Conservation (phyloP, 2,797 vertebrate genomes). For the Acanthiza pusilla region DNA sequence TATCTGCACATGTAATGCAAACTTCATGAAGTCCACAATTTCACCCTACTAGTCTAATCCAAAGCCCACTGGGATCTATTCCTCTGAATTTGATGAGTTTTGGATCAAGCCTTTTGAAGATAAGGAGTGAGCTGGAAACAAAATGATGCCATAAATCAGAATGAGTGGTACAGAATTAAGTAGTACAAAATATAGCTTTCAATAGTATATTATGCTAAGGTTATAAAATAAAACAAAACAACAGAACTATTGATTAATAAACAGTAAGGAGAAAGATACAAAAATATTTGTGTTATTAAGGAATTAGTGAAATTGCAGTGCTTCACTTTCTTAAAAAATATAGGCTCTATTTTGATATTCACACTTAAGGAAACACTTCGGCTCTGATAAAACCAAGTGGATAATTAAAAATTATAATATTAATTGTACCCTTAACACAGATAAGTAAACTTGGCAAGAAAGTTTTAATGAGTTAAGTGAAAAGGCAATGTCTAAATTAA, state of each 20-base stretch:
- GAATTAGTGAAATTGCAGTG: not conserved
- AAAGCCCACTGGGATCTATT: constrained; percentile 61
- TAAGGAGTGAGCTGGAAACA: constrained; percentile 62
- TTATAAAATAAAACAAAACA: constrained; percentile 41
- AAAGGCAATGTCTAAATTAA: constrained; percentile 55
- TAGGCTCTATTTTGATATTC: constrained; percentile 41
- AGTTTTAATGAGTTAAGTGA: constrained; percentile 63
- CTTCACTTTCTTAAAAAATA: constrained; percentile 11
- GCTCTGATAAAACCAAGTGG: constrained; percentile 51
- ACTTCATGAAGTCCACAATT: constrained; percentile 52
- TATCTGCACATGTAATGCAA: constrained; percentile 45
- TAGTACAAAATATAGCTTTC: constrained; percentile 47
- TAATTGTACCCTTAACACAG: constrained; percentile 58
- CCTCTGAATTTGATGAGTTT: constrained; percentile 64
- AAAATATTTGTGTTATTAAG: constrained; percentile 29
- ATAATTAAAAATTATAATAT: constrained; percentile 66
- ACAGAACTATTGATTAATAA: not conserved
- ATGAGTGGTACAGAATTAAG: constrained; percentile 57
- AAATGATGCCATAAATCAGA: constrained; percentile 65
- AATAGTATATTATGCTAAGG: constrained; percentile 20
- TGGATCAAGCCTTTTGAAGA: constrained; percentile 64
- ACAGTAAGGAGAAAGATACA: not conserved
- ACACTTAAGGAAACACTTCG: constrained; percentile 56
- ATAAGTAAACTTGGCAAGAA: constrained; percentile 60
- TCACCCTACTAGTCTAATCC: constrained; percentile 61